Evolutionary conservation across 2,888 invertebrate genomes (phyloP), one percentile per base, ranked within the genome.

Genomic region (Heliconius charithonia): DNA sequence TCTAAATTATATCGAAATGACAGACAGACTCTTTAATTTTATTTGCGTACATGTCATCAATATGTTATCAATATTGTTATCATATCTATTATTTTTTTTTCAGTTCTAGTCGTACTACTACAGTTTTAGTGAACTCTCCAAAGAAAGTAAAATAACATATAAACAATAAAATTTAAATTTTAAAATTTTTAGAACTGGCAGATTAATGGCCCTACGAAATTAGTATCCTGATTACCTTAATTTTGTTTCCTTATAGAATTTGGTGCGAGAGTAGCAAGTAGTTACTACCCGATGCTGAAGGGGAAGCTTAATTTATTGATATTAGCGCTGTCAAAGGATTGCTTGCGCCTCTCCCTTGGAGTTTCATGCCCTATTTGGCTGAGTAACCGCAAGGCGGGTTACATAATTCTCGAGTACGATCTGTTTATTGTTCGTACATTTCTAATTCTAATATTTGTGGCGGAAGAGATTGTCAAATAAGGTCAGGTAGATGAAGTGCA

Each of bases 281-380:
- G 73, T 77, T 37, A 37, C 29, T 29, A 4, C 2, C 37, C 65
- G 32, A 75, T 71, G 59, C 70, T 62, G 41, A 32, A 75, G 76
- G 74, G 80, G 80, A 78, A 78, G 80, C 70, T 80, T 74, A 80
- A 78, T 80, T 78, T 78, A 78, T 76, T 78, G 80, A 70, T 76
- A 78, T 70, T 78, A 78, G 69, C 72, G 51, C 69, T 66, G 76
- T 76, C 78, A 80, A 80, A 80, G 80, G 80, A 76, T 56, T 59
- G 32, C 51, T 63, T 70, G 74, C 63, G 69, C 41, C 70, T 56
- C 65, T 78, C 65, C 66, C 74, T 76, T 66, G 75, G 74, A 80
- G 76, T 78, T 65, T 73, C 70, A 78, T 74, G 70, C 66, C 74
- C 70, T 78, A 76, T 74, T 78, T 80, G 63, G 62, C 69, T n/a